Conservation (phyloP, 1,140 invertebrate genomes). For the Formica selysi region DNA sequence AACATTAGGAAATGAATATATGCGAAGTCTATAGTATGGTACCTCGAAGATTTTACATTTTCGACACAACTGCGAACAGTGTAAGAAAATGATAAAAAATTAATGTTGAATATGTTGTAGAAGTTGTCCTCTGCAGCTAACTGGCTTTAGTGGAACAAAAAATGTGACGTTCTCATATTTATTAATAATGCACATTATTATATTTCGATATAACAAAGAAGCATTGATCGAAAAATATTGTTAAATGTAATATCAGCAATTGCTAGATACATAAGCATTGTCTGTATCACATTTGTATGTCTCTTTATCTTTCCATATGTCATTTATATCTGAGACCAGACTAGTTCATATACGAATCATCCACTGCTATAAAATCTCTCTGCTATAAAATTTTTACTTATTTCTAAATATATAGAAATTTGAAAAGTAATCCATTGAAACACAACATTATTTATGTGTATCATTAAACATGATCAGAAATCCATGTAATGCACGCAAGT, state of each 20-base stretch:
- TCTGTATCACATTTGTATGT: slow-evolving; percentile 14
- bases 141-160: slow-evolving; percentile 45
- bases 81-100: slow-evolving; percentile 81
- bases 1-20: slow-evolving; percentile 82
- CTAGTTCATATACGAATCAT: slow-evolving; percentile 14
- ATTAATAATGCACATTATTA: slow-evolving; percentile 37
- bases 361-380: background rate
- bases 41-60: slow-evolving; percentile 85
- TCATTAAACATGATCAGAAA: slow-evolving; percentile 5
- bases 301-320: slow-evolving; percentile 17
- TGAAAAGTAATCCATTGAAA: background rate
- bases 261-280: slow-evolving; percentile 34
- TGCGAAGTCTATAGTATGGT: slow-evolving; percentile 83
- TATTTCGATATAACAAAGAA: slow-evolving; percentile 18
- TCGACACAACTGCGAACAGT: slow-evolving; percentile 80
- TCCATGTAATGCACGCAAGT: slow-evolving; percentile 24
- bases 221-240: background rate
- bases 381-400: slow-evolving; percentile 21
- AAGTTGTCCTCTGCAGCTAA: slow-evolving; percentile 46
- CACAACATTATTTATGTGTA: slow-evolving; percentile 32
- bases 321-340: slow-evolving; percentile 4
- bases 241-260: slow-evolving; percentile 26
- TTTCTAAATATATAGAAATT: background rate
- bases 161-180: slow-evolving; percentile 18
- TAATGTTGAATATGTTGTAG: slow-evolving; percentile 64